Conservation (phyloP, 2,888 invertebrate genomes). For the Amphipoea oculea region DNA sequence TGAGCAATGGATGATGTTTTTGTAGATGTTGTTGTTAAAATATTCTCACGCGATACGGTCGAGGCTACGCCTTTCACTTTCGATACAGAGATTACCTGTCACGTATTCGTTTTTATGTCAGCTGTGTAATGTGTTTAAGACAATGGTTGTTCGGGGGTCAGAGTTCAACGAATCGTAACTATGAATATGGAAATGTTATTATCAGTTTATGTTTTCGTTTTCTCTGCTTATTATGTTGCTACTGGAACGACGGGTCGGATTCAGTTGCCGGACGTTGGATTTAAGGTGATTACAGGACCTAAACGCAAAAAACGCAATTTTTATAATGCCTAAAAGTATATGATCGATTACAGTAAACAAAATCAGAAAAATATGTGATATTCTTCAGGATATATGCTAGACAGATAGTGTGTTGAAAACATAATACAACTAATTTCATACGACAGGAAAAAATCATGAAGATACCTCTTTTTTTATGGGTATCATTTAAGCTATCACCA, state of each 20-base stretch:
- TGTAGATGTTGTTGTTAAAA: conserved; percentile 44
- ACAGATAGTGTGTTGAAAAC: too few species aligned
- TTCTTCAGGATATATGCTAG: too few species aligned
- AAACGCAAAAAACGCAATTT: too few species aligned
- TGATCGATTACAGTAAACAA: too few species aligned
- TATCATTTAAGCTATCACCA: too few species aligned
- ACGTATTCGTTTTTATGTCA: conserved; percentile 66
- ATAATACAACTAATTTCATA: too few species aligned
- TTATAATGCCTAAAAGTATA: too few species aligned
- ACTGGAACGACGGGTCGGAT: not conserved
- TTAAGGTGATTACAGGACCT: not conserved
- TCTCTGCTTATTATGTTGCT: not conserved
- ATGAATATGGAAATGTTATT: conserved; percentile 33
- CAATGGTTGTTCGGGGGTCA: conserved; percentile 54
- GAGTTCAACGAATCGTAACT: conserved; percentile 59
- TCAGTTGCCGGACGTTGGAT: too few species aligned
- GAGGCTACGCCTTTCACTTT: conserved; percentile 81
- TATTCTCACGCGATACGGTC: conserved; percentile 70
- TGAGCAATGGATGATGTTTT: conserved; percentile 58
- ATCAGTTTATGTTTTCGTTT: conserved; percentile 22
- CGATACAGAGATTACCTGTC: conserved; percentile 70
- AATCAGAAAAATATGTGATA: too few species aligned
- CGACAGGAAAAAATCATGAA: too few species aligned
- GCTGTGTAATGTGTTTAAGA: conserved; percentile 56
- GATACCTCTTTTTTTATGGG: too few species aligned